Base-by-base conservation (phyloP, 2,797 vertebrate genomes). In the Gymnodraco acuticeps region DNA sequence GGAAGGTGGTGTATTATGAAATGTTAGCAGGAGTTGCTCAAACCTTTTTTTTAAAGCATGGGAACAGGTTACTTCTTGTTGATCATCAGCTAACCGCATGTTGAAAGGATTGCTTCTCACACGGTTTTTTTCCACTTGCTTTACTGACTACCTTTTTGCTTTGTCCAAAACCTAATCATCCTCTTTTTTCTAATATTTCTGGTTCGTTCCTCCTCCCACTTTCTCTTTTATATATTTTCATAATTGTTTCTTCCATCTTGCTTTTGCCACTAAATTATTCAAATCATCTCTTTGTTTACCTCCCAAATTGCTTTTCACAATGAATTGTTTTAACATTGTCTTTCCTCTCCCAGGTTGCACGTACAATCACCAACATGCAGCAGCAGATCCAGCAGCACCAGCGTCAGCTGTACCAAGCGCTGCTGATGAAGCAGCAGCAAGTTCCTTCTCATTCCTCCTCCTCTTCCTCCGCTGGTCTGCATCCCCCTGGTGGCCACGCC, bases 351-450 rank as follows among this genome's bases (percentile, higher is more conserved):
- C 90, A 99, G 98, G 98, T 99, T 95, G 98, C 98, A 95, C 98
- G 98, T 96, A 99, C 98, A 99, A 99, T 99, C 98, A 98, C 97
- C 94, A 99, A 99, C 96, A 99, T 99, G 96, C 98, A 99, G 96
- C 98, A 99, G 96, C 98, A 99, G 96, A 99, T 99, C 95, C 98
- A 99, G 95, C 98, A 99, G 96, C 98, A 99, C 96, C 98, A 99
- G 95, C 97, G 98, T 89, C 98, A 99, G 96, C 96, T 99, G 93
- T 97, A 98, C 95, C 98, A 99, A 95, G 97, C 98, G 88, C 95
- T 99, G 95, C 95, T 99, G 86, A 96, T 96, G 95, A 99, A 99
- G 95, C 98, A 98, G 95, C 97, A 97, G 94, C 97, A 97, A 87
- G 89, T 90, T 80, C 92, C 91, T 88, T 90, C 92, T 73, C 89